Base-by-base conservation (phyloP, 2,888 invertebrate genomes). In the Patella ulyssiponensis region DNA sequence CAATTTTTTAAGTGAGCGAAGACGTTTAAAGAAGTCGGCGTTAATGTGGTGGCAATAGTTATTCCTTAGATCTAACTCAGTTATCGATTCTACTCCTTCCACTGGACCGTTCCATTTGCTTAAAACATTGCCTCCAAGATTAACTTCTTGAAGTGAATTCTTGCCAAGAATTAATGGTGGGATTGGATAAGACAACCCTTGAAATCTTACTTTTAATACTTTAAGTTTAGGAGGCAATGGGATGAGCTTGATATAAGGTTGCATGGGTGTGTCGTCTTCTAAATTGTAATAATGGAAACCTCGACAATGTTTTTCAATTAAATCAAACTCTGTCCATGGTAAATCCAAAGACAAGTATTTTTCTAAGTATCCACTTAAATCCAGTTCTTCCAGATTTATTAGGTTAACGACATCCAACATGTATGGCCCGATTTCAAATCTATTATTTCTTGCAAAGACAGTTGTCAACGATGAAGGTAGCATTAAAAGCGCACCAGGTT, bases 121-220 rank as follows among this genome's bases (percentile, higher is more conserved):
- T 27, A 78, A 33, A 2, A 69, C 12, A 69, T 78, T 78, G 15
- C 72, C 20, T 20, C 56, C 56, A 9, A 75, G 33, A 73, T 78
- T 71, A n/a, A 75, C 64, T 11, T 33, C 27, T n/a, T 11, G 20
- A 4, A 75, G 15, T 5, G 12, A 14, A 72, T 74, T 78, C 17
- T n/a, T 20, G 15, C 9, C n/a, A 71, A 78, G 33, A 9, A 44
- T 64, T 12, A 78, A 7, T 0, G 23, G 17, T n/a, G 51, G 5
- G 17, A 76, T 53, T 20, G 70, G 7, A 27, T 69, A 69, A 15
- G 44, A 17, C 20, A 76, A 3, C 15, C 54, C 33, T 23, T 33
- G 53, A 12, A 15, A 14, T 5, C 14, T 33, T 17, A 20, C 70
- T 17, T n/a, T 54, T 1, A 71, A 2, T 17, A 15, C 52, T 17